Conservation (phyloP, 2,113 vertebrate species). For the Tapirus terrestris region DNA sequence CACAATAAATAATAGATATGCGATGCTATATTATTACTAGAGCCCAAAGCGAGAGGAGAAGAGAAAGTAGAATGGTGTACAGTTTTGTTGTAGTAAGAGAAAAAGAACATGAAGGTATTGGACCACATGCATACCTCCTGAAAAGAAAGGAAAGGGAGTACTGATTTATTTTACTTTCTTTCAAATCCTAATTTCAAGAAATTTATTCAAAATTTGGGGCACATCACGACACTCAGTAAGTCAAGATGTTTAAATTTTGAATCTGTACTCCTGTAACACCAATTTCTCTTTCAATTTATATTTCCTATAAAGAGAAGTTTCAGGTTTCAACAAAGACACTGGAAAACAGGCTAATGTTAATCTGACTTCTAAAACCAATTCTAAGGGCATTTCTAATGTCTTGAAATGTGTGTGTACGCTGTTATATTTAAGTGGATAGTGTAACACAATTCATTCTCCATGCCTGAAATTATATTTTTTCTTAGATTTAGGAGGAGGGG, state of each 20-base stretch:
- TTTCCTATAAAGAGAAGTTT: conserved; percentile 26
- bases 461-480: not conserved
- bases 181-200: conserved; percentile 54
- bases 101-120: not conserved
- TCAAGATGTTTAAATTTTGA: conserved; percentile 33
- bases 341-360: not conserved
- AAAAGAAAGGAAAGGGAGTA: conserved; percentile 31
- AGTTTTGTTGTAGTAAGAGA: conserved; percentile 31
- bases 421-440: not conserved
- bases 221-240: not conserved
- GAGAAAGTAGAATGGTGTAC: not conserved
- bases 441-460: not conserved
- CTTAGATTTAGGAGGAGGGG: not conserved
- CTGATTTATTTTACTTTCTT: conserved; percentile 33
- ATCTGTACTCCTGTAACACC: not conserved
- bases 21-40: not conserved
- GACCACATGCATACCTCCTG: not conserved
- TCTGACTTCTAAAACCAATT: conserved; percentile 35
- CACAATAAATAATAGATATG: conserved; percentile 19
- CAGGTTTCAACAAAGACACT: conserved; percentile 1
- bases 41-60: not conserved
- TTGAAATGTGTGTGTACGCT: not conserved
- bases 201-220: not conserved
- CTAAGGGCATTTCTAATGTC: conserved; percentile 1
- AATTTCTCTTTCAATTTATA: conserved; percentile 25